Base-by-base conservation (phyloP, 2,113 vertebrate genomes). In the Corvus moneduloides region DNA sequence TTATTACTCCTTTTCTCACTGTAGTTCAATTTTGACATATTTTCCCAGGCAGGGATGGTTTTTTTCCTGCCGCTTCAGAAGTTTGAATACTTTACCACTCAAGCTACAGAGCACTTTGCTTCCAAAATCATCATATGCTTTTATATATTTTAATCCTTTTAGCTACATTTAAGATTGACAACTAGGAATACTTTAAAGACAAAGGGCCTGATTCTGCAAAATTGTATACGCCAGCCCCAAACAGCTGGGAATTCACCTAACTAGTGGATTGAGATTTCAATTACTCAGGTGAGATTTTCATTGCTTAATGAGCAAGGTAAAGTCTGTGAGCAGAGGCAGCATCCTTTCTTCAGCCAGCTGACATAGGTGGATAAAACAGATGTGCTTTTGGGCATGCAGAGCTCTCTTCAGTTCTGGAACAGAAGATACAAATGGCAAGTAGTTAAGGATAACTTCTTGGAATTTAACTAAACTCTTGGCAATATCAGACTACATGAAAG, bases 1-100 rank as follows among this genome's bases (percentile, higher is more conserved):
- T 94, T 89, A 85, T 80, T 94, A 62, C 81, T 93, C 20, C 43
- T 87, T 96, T 93, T 83, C 76, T 95, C 27, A 30, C 39, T 63
- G 9, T 71, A 84, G 39, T 68, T 94, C 79, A 52, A 20, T 74
- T 96, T 93, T 95, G 90, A 92, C 79, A 71, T 59, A 80, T 86
- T 44, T 88, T 88, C 48, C 59, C 16, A 69, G 63, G 28, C 32
- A 94, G n/a, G 18, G 8, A 39, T 95, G 13, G 4, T 2, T 5
- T 6, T 55, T 71, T 51, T 39, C 32, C 62, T 87, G 27, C 75
- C 80, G 20, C 78, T 94, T 90, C 59, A 91, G 67, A 84, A 79
- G 49, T 91, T 67, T 76, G 87, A 75, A 77, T 83, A 71, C 63
- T 90, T 86, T 55, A 75, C 67, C 56, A 80, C 55, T 39, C 35